Conservation (phyloP, 2,888 invertebrate species). For the Pammene fasciana region DNA sequence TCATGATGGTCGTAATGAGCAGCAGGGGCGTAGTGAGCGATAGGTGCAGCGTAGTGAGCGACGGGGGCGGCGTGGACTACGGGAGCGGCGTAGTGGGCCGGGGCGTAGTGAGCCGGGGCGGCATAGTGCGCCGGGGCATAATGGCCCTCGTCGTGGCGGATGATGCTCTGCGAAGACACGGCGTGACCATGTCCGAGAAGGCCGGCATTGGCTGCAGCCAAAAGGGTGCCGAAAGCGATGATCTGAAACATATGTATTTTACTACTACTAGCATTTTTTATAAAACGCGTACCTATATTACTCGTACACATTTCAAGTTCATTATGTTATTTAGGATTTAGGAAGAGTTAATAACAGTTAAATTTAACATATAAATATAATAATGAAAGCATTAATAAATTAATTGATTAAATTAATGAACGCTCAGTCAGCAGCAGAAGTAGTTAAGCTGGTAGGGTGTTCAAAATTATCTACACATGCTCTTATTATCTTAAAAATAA, state of each 20-base stretch:
- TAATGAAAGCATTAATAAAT: no score
- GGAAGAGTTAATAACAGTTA: no score
- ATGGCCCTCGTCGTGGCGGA: slow-evolving; percentile 64
- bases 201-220: slow-evolving; percentile 78
- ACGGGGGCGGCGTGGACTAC: slow-evolving; percentile 49
- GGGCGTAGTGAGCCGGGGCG: slow-evolving; percentile 44
- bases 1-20: slow-evolving; percentile 52
- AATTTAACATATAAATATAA: no score
- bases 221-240: slow-evolving; percentile 65
- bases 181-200: slow-evolving; percentile 58
- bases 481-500: no score
- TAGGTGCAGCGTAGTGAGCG: slow-evolving; percentile 41
- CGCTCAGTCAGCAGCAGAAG: no score
- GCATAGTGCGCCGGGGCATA: slow-evolving; percentile 53
- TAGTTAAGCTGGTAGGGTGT: no score
- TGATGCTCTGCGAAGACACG: slow-evolving; percentile 67
- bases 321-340: no score
- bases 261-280: neutral
- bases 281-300: no score
- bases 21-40: slow-evolving; percentile 48
- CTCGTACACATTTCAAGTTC: no score
- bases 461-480: no score
- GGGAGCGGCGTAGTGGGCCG: slow-evolving; percentile 48
- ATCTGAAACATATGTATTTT: slow-evolving; percentile 57
- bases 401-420: no score